Evolutionary conservation across 64 coral and sea anemone species (phyloP), one percentile per base, ranked within the genome.

Genomic region (Catalaphyllia jardinei): DNA sequence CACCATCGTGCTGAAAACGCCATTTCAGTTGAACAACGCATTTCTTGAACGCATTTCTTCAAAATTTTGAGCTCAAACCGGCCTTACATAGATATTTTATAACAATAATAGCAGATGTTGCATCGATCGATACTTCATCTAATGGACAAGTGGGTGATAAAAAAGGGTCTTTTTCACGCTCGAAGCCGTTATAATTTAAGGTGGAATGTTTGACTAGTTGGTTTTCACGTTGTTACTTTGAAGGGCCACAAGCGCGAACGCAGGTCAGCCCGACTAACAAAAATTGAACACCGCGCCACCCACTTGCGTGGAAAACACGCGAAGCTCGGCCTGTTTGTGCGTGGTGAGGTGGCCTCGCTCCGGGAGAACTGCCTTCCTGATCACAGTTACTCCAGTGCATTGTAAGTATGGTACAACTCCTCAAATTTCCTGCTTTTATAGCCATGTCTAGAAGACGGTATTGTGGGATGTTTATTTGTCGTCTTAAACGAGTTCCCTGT

Each of bases 331-430:
- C 81, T 64, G 73, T 51, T 31, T 71, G 87, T 93, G 92, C 87
- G 88, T 84, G 73, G 87, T 76, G 42, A 73, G 28, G 73, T 69
- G 89, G 94, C 91, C 91, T 96, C 69, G 67, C 87, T 89, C 87
- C 54, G 94, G 91, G 91, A 90, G 73, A 78, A 96, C 94, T 96
- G 94, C 94, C 94, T 96, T 86, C 63, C 20, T 92, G 94, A 96
- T 96, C 94, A 96, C 94, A 96, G 94, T 96, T 9, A 20, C 87
- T 93, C 91, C 94, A 90, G 94, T 93, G 94, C 94, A 87, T 92
- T 96, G 94, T 96, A 96, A 96, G 94, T 96, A 96, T 96, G 87
- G 22, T 19, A 33, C 72, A 17, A 17, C 39, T 72, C 49, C 54
- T 51, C 60, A 46, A 59, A 18, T 72, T 62, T 63, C 80, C 88